Conservation (phyloP, 92 coral and sea anemone species). For the Palythoa heliodiscus region DNA sequence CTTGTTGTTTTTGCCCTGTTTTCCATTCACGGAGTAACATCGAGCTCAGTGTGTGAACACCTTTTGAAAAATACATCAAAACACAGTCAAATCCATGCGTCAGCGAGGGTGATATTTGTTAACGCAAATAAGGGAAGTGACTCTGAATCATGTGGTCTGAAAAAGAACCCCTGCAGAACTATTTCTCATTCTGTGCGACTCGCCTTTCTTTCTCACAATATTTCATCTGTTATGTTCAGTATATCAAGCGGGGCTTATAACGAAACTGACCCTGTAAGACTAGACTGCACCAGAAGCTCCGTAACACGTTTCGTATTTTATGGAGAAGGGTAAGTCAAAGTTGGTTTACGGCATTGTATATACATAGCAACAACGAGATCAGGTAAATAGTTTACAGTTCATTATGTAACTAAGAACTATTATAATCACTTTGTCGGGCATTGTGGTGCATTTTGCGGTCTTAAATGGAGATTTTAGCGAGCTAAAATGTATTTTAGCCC, state of each 20-base stretch:
- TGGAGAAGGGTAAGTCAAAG: slow-evolving; percentile 25
- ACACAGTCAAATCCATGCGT: not conserved
- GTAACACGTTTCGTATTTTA: not conserved
- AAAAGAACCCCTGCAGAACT: slow-evolving; percentile 28
- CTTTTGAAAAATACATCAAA: not conserved
- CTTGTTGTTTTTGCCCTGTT: not conserved
- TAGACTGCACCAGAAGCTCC: slow-evolving; percentile 13
- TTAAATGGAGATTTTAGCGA: no score
- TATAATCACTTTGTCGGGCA: no score
- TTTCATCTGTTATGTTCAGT: slow-evolving; percentile 11
- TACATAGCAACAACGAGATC: not conserved
- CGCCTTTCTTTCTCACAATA: slow-evolving; percentile 22
- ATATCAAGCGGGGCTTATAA: slow-evolving; percentile 22
- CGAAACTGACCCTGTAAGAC: slow-evolving; percentile 13
- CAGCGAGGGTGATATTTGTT: slow-evolving; percentile 22
- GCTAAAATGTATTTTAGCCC: no score
- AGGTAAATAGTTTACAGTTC: no score
- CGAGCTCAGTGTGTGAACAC: not conserved
- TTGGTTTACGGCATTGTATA: not conserved
- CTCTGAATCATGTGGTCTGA: slow-evolving; percentile 16
- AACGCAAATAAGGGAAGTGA: slow-evolving; percentile 4
- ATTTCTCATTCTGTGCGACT: slow-evolving; percentile 19
- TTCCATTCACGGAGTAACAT: not conserved
- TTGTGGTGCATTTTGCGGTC: no score
- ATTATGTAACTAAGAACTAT: no score